Percentiles rank a stretch among this genome's conserved stretches.
These are phyloP conservation scores for Homalodisca vitripennis DNA, from an alignment of 1,140 invertebrate genomes.

Conservation along the genomic window DNA sequence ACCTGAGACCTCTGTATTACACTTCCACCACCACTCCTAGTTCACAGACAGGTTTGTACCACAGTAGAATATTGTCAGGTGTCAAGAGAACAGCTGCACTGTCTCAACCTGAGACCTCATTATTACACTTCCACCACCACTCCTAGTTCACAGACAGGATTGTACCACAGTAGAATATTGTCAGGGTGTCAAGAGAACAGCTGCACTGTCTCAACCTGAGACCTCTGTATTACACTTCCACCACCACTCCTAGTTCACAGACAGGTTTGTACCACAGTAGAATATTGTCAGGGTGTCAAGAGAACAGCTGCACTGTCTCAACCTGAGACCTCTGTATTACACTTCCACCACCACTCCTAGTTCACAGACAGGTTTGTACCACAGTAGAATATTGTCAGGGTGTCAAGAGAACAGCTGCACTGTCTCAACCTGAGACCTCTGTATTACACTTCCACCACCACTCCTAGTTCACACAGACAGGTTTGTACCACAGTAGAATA, in stretches of 20 bases:
- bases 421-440: background rate
- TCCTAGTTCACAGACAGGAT: background rate
- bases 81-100: background rate
- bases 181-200: background rate
- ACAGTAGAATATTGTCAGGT: conserved; percentile 33
- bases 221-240: background rate
- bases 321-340: background rate
- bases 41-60: background rate
- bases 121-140: background rate
- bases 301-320: background rate
- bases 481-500: background rate
- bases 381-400: background rate
- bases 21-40: background rate
- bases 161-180: background rate
- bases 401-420: background rate
- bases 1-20: background rate
- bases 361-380: background rate
- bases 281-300: background rate
- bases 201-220: background rate
- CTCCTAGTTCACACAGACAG: background rate
- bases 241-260: background rate
- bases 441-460: background rate
- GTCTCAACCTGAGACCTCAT: background rate
- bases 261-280: background rate
- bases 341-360: background rate